phyloP scores from a whole-genome alignment of 2,888 invertebrate species.

The Epirrita christyi region DNA sequence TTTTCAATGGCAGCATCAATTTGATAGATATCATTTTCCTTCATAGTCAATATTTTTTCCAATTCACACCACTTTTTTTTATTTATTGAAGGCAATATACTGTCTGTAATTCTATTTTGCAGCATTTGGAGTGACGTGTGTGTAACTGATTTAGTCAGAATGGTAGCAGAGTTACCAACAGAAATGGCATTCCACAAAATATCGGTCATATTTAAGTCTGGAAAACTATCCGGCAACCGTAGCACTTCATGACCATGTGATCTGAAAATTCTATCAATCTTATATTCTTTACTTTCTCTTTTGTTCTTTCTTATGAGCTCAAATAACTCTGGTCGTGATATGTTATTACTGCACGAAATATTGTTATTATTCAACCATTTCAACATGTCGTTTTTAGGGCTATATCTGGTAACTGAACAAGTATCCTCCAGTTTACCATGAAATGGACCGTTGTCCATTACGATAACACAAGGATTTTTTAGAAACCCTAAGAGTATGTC shows the following conservation, averaged over 20 bases:
- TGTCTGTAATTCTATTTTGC: constrained; percentile 15
- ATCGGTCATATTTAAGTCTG: constrained; percentile 53
- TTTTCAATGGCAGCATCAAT: constrained; percentile 46
- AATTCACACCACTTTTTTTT: constrained; percentile 24
- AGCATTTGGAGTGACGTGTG: constrained; percentile 4
- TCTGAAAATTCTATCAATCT: constrained; percentile 52
- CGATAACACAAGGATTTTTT: constrained; percentile 46
- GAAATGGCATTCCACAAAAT: constrained; percentile 51
- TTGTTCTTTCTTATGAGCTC: constrained; percentile 49
- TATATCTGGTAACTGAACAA: constrained; percentile 47
- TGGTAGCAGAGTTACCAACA: constrained; percentile 2
- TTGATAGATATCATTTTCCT: constrained; percentile 46
- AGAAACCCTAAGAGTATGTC: constrained; percentile 50
- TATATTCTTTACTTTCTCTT: constrained; percentile 34
- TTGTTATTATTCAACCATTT: constrained; percentile 53
- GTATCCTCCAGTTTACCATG: constrained; percentile 41
- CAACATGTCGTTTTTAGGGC: constrained; percentile 56
- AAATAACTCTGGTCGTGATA: constrained; percentile 59
- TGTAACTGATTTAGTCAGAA: not conserved
- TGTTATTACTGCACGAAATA: constrained; percentile 50
- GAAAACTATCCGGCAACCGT: constrained; percentile 50
- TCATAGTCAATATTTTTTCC: constrained; percentile 32
- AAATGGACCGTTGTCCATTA: constrained; percentile 53
- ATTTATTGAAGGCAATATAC: constrained; percentile 12
- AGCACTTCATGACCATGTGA: constrained; percentile 58